Percentiles rank a stretch among this genome's conserved stretches.
Evolutionary conservation across 92 coral and sea anemone genomes (phyloP).

Genomic region (Paragorgia papillata): DNA sequence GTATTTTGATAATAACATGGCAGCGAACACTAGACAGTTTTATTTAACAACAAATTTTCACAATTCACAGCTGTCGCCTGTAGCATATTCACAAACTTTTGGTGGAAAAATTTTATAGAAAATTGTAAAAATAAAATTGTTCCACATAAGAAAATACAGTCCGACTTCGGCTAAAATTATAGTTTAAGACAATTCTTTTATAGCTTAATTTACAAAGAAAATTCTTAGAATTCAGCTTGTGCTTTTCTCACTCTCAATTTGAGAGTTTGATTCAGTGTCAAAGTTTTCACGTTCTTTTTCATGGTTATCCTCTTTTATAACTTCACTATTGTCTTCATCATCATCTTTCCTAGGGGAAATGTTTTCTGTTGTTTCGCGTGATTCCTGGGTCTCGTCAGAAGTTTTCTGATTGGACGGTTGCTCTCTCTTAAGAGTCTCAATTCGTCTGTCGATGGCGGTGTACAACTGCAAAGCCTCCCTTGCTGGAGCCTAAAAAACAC

Average conservation of each 20-base stretch:
- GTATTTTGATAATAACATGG: no score
- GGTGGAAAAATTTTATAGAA: no score
- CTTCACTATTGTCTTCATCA: neutral
- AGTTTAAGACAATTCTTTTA: neutral
- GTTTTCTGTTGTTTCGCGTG: constrained; percentile 31
- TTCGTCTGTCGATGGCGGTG: constrained; percentile 95
- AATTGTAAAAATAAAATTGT: no score
- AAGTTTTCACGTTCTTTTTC: constrained; percentile 58
- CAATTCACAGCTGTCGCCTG: no score
- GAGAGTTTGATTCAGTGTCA: constrained; percentile 39
- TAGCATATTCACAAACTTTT: no score
- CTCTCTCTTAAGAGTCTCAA: constrained; percentile 81
- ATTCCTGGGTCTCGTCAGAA: constrained; percentile 50
- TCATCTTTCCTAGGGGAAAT: neutral
- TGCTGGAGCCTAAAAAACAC: constrained; percentile 75
- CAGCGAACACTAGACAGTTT: no score
- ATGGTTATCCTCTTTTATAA: constrained; percentile 37
- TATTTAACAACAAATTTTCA: no score
- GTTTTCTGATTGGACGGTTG: constrained; percentile 37
- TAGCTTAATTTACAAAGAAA: constrained; percentile 7
- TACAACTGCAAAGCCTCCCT: constrained; percentile 85
- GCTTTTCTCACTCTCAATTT: neutral
- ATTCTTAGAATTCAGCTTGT: constrained; percentile 15
- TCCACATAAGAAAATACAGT: no score
- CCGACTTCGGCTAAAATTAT: neutral